Conservation (phyloP, 2,888 invertebrate species). For the Drosophila suboccidentalis region DNA sequence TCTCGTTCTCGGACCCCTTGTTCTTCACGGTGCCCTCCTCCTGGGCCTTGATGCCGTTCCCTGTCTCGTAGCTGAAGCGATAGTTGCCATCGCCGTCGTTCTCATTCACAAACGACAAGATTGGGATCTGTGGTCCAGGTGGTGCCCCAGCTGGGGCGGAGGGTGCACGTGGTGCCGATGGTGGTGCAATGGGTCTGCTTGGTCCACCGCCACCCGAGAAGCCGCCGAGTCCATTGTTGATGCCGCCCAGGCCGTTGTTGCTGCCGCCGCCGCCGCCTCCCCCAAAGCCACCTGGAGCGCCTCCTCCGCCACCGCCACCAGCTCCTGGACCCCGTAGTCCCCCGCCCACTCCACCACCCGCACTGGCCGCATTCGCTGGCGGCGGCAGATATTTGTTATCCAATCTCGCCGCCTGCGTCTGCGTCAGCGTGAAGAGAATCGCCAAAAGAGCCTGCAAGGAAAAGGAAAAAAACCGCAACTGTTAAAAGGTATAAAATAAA, state of each 20-base stretch:
- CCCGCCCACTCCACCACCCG: constrained; percentile 85
- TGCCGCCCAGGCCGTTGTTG: constrained; percentile 84
- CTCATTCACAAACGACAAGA: constrained; percentile 87
- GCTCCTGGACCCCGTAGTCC: constrained; percentile 81
- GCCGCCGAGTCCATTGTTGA: constrained; percentile 82
- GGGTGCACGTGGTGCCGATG: constrained; percentile 73
- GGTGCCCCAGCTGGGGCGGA: constrained; percentile 70
- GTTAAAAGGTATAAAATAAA: not conserved
- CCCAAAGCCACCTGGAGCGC: constrained; percentile 58
- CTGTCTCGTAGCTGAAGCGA: constrained; percentile 88
- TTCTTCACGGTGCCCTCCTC: constrained; percentile 88
- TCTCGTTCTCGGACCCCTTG: constrained; percentile 87
- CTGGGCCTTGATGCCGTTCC: constrained; percentile 88
- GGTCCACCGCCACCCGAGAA: constrained; percentile 83
- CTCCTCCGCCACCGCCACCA: constrained; percentile 69
- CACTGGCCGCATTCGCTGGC: constrained; percentile 86
- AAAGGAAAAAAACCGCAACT: constrained; percentile 36
- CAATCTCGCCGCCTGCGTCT: constrained; percentile 86
- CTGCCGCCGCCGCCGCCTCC: constrained; percentile 76
- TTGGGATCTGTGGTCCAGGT: constrained; percentile 86
- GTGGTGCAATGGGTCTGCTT: constrained; percentile 81
- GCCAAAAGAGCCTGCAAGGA: constrained; percentile 85
- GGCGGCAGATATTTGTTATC: constrained; percentile 88
- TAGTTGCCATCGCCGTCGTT: constrained; percentile 88
- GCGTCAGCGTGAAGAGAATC: constrained; percentile 80